Conservation (phyloP, 2,797 vertebrate genomes). For the Neostethus bicornis region DNA sequence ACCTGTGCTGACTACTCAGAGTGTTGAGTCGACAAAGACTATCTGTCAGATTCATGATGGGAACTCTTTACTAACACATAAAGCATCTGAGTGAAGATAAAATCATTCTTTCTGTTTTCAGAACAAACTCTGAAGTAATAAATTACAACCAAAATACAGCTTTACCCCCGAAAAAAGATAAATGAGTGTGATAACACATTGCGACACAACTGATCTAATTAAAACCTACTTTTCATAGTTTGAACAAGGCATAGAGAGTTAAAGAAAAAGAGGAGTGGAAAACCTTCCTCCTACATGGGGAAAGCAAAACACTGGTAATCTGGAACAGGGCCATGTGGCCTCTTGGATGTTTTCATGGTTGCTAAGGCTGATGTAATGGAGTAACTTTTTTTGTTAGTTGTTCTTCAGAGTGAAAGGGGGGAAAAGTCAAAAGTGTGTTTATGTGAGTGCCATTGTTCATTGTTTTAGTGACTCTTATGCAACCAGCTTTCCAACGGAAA, state of each 20-base stretch:
- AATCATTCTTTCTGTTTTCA: constrained; percentile 15
- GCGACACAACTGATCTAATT: constrained; percentile 19
- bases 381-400: constrained; percentile 52
- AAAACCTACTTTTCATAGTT: constrained; percentile 28
- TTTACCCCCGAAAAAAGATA: constrained; percentile 9
- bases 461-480: constrained; percentile 18
- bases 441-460: constrained; percentile 55
- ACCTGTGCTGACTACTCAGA: constrained; percentile 47
- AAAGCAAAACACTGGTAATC: constrained; percentile 55
- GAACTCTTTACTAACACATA: constrained; percentile 17
- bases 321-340: constrained; percentile 65
- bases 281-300: constrained; percentile 46
- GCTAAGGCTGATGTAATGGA: constrained; percentile 82
- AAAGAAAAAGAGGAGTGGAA: constrained; percentile 37
- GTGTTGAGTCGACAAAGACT: constrained; percentile 34
- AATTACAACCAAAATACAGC: constrained; percentile 11
- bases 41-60: constrained; percentile 33
- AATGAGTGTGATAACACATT: constrained; percentile 16
- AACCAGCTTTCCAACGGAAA: constrained; percentile 46
- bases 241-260: constrained; percentile 32
- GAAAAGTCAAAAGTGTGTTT: constrained; percentile 46
- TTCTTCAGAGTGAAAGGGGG: constrained; percentile 41
- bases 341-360: constrained; percentile 72
- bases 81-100: constrained; percentile 18
- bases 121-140: constrained; percentile 3